A percentile compares a stretch with the other conserved stretches of the same genome.
phyloP scores from a whole-genome alignment of 2,113 vertebrate species.

The Pseudorhombus dupliciocellatus region DNA sequence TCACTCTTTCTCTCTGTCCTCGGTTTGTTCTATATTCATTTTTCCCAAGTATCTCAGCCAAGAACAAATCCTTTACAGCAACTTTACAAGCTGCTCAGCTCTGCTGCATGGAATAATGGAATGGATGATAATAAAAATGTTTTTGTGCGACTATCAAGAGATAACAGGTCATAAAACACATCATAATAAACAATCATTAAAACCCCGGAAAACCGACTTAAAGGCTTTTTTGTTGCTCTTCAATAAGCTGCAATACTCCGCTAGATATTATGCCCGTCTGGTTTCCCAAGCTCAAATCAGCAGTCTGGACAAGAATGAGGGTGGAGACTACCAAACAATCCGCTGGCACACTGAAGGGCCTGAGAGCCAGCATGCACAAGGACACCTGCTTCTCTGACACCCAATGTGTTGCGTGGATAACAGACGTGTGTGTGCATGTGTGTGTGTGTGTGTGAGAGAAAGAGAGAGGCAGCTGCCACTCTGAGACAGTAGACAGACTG shows the following conservation, averaged over 20 bases:
- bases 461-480: constrained; percentile 55
- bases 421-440: constrained; percentile 10
- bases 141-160: constrained; percentile 8
- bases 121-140: constrained; percentile 9
- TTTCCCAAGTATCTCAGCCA: constrained; percentile 14
- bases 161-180: constrained; percentile 25
- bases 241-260: constrained; percentile 28
- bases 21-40: constrained; percentile 3
- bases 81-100: constrained; percentile 39
- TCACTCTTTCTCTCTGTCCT: neutral
- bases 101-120: constrained; percentile 26
- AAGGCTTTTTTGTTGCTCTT: neutral
- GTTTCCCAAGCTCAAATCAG: constrained; percentile 25
- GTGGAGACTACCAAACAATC: constrained; percentile 12
- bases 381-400: constrained; percentile 61
- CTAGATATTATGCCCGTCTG: neutral
- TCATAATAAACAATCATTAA: constrained; percentile 28
- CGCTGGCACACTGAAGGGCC: constrained; percentile 25
- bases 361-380: constrained; percentile 27
- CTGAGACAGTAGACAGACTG: constrained; percentile 47
- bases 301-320: constrained; percentile 22
- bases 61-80: constrained; percentile 47
- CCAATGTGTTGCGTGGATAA: constrained; percentile 19
- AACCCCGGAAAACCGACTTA: constrained; percentile 14
- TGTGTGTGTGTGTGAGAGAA: neutral